A percentile compares a stretch with the other conserved stretches of the same genome.
phyloP scores from a whole-genome alignment of 2,113 vertebrate species.

The Phyllostomus hastatus region DNA sequence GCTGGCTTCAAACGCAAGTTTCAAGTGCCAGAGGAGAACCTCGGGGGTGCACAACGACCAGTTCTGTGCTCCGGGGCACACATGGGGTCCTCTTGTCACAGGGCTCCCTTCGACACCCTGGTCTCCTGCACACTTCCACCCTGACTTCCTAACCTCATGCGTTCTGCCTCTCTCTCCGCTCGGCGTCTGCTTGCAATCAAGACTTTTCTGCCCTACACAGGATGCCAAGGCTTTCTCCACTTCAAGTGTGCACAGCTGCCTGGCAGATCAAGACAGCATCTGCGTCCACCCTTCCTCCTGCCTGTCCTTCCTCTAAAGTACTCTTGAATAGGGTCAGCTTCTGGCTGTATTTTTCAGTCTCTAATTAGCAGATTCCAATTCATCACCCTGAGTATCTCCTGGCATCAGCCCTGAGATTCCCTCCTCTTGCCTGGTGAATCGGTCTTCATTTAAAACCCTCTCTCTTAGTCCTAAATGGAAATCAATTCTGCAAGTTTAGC shows the following conservation, averaged over 20 bases:
- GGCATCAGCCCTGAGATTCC: constrained; percentile 85
- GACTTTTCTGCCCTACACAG: neutral
- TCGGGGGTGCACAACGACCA: no score
- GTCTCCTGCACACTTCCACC: neutral
- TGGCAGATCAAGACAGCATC: constrained; percentile 59
- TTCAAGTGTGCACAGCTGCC: constrained; percentile 62
- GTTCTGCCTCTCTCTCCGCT: neutral
- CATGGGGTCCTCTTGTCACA: fast-evolving
- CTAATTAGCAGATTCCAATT: constrained; percentile 87
- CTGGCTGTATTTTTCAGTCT: constrained; percentile 83
- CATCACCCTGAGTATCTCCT: constrained; percentile 86
- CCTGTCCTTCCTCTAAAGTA: constrained; percentile 76
- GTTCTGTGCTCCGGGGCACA: neutral
- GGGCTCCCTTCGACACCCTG: neutral
- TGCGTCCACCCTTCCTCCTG: constrained; percentile 62
- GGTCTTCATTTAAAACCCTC: constrained; percentile 91
- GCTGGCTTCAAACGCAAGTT: neutral
- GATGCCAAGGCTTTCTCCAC: neutral
- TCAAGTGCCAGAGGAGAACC: neutral
- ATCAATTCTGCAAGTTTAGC: constrained; percentile 95
- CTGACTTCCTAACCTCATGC: no score
- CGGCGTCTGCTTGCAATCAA: neutral
- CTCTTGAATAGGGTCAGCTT: constrained; percentile 79
- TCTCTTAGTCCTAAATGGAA: constrained; percentile 92
- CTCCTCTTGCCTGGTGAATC: constrained; percentile 85